Conservation (phyloP, 2,888 invertebrate genomes). For the Drosophila austrosaltans region DNA sequence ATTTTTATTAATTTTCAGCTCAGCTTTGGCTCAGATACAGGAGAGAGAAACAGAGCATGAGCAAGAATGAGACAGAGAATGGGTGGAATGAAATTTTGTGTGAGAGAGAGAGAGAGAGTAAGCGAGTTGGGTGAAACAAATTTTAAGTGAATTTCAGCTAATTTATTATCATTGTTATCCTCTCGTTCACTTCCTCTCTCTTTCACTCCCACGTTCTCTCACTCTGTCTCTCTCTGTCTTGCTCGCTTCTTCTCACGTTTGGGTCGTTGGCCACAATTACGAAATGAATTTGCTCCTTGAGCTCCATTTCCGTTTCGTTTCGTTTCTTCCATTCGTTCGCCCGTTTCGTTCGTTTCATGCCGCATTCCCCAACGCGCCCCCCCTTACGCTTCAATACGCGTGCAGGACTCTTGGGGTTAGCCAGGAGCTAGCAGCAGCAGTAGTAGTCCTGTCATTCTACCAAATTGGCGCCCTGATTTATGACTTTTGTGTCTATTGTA, state of each 20-base stretch:
- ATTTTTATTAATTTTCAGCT: conserved; percentile 84
- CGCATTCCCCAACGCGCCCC: no score
- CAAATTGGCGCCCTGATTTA: conserved; percentile 78
- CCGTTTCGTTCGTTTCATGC: conserved; percentile 18
- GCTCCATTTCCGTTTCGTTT: conserved; percentile 35
- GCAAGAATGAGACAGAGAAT: conserved; percentile 14
- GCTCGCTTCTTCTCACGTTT: conserved; percentile 45
- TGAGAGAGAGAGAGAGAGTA: not conserved
- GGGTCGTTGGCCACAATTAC: conserved; percentile 81
- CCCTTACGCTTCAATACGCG: conserved; percentile 17
- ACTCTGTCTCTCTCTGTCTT: conserved; percentile 29
- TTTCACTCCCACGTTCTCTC: conserved; percentile 16
- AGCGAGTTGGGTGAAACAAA: conserved; percentile 31
- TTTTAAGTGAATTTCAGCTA: conserved; percentile 82
- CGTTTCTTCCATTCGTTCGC: not conserved
- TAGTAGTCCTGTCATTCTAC: conserved; percentile 59
- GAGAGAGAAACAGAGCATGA: not conserved
- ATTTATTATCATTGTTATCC: conserved; percentile 82
- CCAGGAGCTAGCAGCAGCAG: conserved; percentile 15
- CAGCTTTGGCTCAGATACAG: conserved; percentile 55
- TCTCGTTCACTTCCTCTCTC: conserved; percentile 6
- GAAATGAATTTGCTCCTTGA: conserved; percentile 78
- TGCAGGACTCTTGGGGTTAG: conserved; percentile 33
- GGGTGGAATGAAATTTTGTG: not conserved
- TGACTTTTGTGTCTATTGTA: conserved; percentile 72